Conservation (phyloP, 2,888 invertebrate species). For the Andrena chrysosceles region DNA sequence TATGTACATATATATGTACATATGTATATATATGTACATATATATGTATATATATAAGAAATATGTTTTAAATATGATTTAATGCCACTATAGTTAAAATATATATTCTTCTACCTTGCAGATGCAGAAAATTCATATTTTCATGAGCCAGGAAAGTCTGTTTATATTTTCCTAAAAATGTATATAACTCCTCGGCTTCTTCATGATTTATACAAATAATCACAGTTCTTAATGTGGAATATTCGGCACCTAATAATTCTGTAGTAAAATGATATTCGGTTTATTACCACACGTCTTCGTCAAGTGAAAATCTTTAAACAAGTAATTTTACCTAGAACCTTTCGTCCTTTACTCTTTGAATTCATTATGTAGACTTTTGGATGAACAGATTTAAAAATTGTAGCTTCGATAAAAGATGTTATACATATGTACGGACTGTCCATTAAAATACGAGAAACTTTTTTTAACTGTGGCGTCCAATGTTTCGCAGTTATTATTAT, state of each 20-base stretch:
- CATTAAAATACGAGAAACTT: slow-evolving; percentile 86
- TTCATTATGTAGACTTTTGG: slow-evolving; percentile 85
- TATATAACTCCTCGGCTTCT: slow-evolving; percentile 86
- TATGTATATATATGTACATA: too few species aligned
- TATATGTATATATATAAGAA: too few species aligned
- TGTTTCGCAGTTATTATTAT: slow-evolving; percentile 87
- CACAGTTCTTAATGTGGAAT: slow-evolving; percentile 86
- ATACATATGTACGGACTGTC: slow-evolving; percentile 89
- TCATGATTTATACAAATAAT: slow-evolving; percentile 87
- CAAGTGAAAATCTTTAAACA: not conserved
- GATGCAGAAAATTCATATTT: slow-evolving; percentile 72
- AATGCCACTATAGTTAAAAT: not conserved
- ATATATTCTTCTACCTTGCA: slow-evolving; percentile 63
- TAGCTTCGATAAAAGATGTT: slow-evolving; percentile 91
- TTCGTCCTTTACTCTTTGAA: slow-evolving; percentile 84
- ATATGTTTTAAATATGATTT: slow-evolving; percentile 7
- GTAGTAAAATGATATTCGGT: slow-evolving; percentile 26
- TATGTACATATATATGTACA: too few species aligned
- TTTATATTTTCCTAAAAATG: slow-evolving; percentile 79
- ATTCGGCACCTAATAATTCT: slow-evolving; percentile 86
- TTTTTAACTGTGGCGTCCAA: slow-evolving; percentile 88
- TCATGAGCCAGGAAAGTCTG: slow-evolving; percentile 78
- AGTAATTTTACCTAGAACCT: slow-evolving; percentile 81
- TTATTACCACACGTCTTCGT: not conserved
- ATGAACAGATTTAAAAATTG: slow-evolving; percentile 88